A percentile compares a stretch with the other conserved stretches of the same genome.
phyloP scores from a whole-genome alignment of 23 tunicate species.

The Ascidia mentula region DNA sequence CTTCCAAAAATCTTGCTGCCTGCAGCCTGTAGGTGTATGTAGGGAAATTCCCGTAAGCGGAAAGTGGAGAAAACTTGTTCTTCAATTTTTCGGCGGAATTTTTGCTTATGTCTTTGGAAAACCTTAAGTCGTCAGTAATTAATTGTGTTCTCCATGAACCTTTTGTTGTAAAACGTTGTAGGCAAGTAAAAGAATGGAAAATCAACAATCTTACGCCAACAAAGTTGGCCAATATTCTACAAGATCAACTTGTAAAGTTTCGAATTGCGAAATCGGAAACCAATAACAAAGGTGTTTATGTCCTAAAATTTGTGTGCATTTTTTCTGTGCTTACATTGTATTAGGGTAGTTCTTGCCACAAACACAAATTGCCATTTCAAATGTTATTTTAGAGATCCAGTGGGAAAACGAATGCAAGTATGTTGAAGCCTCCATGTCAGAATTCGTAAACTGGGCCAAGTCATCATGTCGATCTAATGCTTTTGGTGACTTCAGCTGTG shows the following conservation, averaged over 20 bases:
- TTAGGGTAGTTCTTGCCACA: no score
- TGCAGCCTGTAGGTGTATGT: no score
- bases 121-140: no score
- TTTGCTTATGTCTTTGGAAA: no score
- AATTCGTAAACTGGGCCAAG: constrained; percentile 36
- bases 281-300: constrained; percentile 20
- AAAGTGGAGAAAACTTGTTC: no score
- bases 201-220: background rate
- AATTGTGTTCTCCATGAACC: constrained; percentile 13
- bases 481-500: background rate
- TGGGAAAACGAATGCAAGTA: constrained; percentile 78
- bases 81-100: no score
- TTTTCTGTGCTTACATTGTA: no score
- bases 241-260: constrained; percentile 33
- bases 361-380: no score
- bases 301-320: no score
- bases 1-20: no score
- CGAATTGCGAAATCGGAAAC: constrained; percentile 37
- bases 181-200: constrained; percentile 1
- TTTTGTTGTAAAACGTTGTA: constrained; percentile 9
- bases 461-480: background rate
- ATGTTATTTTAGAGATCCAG: constrained; percentile 53
- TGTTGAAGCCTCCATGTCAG: constrained; percentile 33
- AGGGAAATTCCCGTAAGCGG: no score
- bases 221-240: constrained; percentile 20